Conservation (phyloP, 2,113 vertebrate genomes). For the Acanthochromis polyacanthus region DNA sequence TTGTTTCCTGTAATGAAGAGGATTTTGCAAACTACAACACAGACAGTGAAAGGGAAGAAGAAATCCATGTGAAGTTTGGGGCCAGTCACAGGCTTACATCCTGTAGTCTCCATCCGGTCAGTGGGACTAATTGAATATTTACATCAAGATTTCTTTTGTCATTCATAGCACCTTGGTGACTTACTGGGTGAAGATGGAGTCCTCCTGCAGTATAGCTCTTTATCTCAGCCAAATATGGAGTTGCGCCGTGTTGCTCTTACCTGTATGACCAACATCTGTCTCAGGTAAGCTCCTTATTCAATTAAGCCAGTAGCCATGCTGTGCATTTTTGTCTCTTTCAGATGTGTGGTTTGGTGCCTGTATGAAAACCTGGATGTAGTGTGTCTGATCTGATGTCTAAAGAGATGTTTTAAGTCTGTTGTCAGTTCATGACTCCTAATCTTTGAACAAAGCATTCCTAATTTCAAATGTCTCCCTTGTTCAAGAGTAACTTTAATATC, state of each 20-base stretch:
- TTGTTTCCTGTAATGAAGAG: too few species aligned
- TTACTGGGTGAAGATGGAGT: slow-evolving; percentile 88
- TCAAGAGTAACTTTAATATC: too few species aligned
- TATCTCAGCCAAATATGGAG: slow-evolving; percentile 86
- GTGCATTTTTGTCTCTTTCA: neutral
- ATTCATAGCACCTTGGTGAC: slow-evolving; percentile 86
- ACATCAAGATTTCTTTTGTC: slow-evolving; percentile 28
- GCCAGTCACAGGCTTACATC: too few species aligned
- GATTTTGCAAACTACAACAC: too few species aligned
- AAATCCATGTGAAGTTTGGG: too few species aligned
- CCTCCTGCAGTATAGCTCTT: slow-evolving; percentile 86
- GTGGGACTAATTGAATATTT: slow-evolving; percentile 1
- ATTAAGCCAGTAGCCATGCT: neutral
- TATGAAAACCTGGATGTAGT: too few species aligned
- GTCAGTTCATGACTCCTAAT: too few species aligned
- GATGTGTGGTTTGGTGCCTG: too few species aligned
- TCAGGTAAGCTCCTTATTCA: slow-evolving; percentile 85
- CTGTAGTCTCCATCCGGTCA: too few species aligned
- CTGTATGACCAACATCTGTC: slow-evolving; percentile 93
- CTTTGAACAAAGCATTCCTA: too few species aligned
- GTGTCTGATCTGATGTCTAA: neutral
- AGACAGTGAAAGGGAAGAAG: too few species aligned
- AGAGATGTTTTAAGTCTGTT: neutral
- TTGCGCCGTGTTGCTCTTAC: slow-evolving; percentile 89
- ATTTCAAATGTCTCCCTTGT: too few species aligned